phyloP scores from a whole-genome alignment of 2,797 vertebrate species.

The Rhincodon typus region DNA sequence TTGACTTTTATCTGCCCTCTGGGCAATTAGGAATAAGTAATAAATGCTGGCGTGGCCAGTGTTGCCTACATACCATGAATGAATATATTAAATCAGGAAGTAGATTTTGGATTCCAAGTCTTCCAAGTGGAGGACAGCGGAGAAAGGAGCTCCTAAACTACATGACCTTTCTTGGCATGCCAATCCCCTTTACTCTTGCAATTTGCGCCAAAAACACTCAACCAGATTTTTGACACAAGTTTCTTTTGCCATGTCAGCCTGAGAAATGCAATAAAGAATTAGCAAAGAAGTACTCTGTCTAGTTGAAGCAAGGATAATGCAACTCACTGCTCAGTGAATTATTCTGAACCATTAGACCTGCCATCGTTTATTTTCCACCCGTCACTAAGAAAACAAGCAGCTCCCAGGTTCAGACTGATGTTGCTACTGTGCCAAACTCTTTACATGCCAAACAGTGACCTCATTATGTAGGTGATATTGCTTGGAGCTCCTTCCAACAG shows the following conservation, averaged over 20 bases:
- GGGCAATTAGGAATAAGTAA: no score
- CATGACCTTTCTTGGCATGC: not conserved
- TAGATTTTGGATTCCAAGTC: not conserved
- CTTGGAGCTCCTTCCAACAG: not conserved
- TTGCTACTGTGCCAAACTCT: not conserved
- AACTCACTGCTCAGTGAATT: not conserved
- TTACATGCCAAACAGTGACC: not conserved
- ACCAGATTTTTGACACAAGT: not conserved
- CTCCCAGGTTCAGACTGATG: not conserved
- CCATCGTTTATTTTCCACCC: not conserved
- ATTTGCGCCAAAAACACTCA: no score
- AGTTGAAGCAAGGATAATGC: not conserved
- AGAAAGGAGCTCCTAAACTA: not conserved
- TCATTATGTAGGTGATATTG: not conserved
- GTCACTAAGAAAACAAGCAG: not conserved
- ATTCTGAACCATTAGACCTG: not conserved
- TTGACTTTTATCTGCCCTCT: no score
- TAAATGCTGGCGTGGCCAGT: no score
- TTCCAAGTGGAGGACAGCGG: not conserved
- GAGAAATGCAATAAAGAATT: not conserved
- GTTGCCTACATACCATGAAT: no score
- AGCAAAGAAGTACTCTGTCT: not conserved
- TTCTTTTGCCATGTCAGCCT: not conserved
- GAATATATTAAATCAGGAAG: no score
- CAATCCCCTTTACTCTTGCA: not conserved